A percentile compares a stretch with the other conserved stretches of the same genome.
Conservation (phyloP, 2,888 invertebrate species). For the Ormyrus labotus region DNA sequence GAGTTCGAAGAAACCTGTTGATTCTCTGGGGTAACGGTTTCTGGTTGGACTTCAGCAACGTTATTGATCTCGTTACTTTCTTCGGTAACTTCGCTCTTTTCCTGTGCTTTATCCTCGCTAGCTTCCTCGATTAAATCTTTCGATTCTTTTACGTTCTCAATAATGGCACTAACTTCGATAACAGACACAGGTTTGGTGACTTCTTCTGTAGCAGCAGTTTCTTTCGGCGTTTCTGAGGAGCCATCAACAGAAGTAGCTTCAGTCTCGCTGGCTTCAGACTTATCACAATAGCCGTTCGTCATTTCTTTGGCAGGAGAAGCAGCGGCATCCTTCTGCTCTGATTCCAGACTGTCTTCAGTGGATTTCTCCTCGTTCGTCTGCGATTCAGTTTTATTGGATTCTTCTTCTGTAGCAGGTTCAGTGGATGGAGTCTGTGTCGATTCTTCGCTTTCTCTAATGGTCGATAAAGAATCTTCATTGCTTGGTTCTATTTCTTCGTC, state of each 20-base stretch:
- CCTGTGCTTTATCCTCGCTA: slow-evolving; percentile 26
- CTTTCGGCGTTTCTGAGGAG: slow-evolving; percentile 36
- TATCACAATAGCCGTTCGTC: slow-evolving; percentile 50
- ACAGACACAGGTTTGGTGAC: neutral
- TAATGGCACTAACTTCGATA: slow-evolving; percentile 19
- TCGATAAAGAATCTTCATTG: slow-evolving; percentile 54
- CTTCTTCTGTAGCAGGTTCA: slow-evolving; percentile 32
- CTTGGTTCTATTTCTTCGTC: slow-evolving; percentile 58
- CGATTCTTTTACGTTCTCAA: slow-evolving; percentile 11
- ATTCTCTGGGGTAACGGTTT: slow-evolving; percentile 8
- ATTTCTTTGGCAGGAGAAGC: slow-evolving; percentile 55
- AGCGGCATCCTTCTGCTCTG: slow-evolving; percentile 48
- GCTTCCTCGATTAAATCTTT: slow-evolving; percentile 47
- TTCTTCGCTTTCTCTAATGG: slow-evolving; percentile 51
- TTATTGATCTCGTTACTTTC: slow-evolving; percentile 48
- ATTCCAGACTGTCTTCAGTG: slow-evolving; percentile 25
- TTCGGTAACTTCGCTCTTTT: slow-evolving; percentile 6
- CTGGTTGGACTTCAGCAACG: slow-evolving; percentile 48
- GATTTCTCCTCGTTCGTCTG: slow-evolving; percentile 38
- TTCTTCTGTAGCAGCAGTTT: slow-evolving; percentile 25
- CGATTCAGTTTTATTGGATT: slow-evolving; percentile 43
- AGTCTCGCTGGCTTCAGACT: slow-evolving; percentile 47
- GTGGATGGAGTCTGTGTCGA: slow-evolving; percentile 33
- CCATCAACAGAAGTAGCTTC: slow-evolving; percentile 49
- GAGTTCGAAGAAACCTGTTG: slow-evolving; percentile 7